Percentiles rank a stretch among this genome's conserved stretches.
phyloP scores from a whole-genome alignment of 2,113 vertebrate species.

The Cervus canadensis region DNA sequence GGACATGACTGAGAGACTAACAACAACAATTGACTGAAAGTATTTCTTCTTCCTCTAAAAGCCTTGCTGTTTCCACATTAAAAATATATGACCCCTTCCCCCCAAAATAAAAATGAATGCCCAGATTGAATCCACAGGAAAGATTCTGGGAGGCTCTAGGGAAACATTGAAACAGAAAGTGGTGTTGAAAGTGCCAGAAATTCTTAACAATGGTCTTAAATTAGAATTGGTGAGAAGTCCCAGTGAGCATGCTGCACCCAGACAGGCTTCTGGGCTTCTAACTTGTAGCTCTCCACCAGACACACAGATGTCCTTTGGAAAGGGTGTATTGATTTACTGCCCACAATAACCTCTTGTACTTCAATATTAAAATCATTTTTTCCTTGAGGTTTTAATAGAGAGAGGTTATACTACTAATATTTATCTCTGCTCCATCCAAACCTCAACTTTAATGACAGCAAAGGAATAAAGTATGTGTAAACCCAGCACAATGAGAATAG shows the following conservation, averaged over 20 bases:
- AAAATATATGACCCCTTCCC: background rate
- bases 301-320: background rate
- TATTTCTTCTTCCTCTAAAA: background rate
- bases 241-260: rapidly evolving
- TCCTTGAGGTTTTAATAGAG: background rate
- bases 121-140: background rate
- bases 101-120: background rate
- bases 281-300: rapidly evolving
- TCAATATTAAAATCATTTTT: background rate
- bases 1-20: background rate
- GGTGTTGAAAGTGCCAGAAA: background rate
- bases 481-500: background rate
- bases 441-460: background rate
- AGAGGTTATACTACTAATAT: background rate
- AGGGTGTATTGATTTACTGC: background rate
- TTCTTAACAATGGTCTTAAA: background rate
- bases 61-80: background rate
- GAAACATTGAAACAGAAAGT: background rate
- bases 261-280: background rate
- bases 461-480: background rate
- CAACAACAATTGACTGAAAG: background rate
- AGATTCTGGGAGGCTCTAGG: background rate
- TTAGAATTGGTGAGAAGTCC: background rate
- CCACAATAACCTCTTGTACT: background rate
- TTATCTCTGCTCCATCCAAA: background rate